phyloP scores from a whole-genome alignment of 2,888 invertebrate genomes.

The Ophion costatus region DNA sequence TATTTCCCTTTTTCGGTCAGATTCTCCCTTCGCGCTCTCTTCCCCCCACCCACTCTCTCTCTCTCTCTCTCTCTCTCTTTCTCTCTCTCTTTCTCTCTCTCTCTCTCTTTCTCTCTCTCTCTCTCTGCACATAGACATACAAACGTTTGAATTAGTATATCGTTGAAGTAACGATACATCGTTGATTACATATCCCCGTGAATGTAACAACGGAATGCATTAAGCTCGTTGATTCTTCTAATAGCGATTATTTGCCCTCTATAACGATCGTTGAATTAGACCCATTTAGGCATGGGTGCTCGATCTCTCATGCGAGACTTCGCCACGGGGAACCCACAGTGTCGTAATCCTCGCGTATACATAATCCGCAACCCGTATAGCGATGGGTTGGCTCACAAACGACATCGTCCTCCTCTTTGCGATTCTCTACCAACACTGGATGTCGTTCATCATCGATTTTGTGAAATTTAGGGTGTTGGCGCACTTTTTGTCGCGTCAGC shows the following conservation, averaged over 20 bases:
- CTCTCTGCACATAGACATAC: neutral
- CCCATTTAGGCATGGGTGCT: constrained; percentile 32
- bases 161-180: neutral
- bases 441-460: neutral
- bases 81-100: neutral
- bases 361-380: neutral
- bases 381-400: neutral
- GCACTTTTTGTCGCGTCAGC: neutral
- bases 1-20: neutral
- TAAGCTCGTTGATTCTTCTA: constrained; percentile 38
- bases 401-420: neutral
- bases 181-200: constrained; percentile 4
- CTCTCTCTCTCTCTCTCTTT: neutral
- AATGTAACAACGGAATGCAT: constrained; percentile 36
- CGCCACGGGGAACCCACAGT: neutral
- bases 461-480: neutral
- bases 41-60: neutral
- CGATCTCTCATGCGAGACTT: constrained; percentile 9
- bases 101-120: neutral
- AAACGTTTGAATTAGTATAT: constrained; percentile 10
- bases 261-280: constrained; percentile 53
- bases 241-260: constrained; percentile 47
- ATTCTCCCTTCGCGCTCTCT: too few relatives aligned
- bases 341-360: neutral
- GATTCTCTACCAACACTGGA: neutral